A percentile compares a stretch with the other conserved stretches of the same genome.
These are phyloP conservation scores for Galeruca laticollis DNA, from an alignment of 2,888 invertebrate genomes.

Conservation along the genomic window DNA sequence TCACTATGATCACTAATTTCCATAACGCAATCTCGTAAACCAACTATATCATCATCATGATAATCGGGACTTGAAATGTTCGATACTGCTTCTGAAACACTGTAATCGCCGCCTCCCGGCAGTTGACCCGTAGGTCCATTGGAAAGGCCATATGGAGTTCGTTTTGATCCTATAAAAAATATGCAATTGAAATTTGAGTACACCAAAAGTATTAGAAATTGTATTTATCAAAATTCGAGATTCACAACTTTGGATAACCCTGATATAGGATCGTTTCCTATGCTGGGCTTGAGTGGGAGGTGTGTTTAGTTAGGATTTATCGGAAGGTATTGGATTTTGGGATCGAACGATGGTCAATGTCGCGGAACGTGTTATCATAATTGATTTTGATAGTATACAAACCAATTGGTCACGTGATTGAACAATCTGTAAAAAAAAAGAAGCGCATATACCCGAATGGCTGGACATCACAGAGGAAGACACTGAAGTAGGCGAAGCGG, in stretches of 20 bases:
- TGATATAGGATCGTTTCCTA: no score
- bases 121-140: constrained; percentile 56
- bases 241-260: no score
- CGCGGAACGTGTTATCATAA: no score
- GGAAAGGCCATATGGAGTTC: constrained; percentile 68
- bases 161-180: constrained; percentile 68
- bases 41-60: constrained; percentile 87
- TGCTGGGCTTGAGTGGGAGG: no score
- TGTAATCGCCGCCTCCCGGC: constrained; percentile 71
- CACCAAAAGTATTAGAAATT: neutral
- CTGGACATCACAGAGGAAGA: constrained; percentile 91
- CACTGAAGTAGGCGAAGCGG: constrained; percentile 83
- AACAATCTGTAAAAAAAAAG: no score
- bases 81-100: constrained; percentile 87
- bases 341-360: no score
- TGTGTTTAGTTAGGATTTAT: no score
- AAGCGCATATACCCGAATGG: constrained; percentile 73
- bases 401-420: neutral
- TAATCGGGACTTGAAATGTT: constrained; percentile 92
- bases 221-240: no score
- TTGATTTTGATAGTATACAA: no score
- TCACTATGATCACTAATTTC: constrained; percentile 90
- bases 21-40: constrained; percentile 86
- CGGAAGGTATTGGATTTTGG: no score
- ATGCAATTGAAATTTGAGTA: no score